These are phyloP conservation scores for Drosophila subobscura DNA, from an alignment of 1,140 invertebrate species.

Conservation along the genomic window DNA sequence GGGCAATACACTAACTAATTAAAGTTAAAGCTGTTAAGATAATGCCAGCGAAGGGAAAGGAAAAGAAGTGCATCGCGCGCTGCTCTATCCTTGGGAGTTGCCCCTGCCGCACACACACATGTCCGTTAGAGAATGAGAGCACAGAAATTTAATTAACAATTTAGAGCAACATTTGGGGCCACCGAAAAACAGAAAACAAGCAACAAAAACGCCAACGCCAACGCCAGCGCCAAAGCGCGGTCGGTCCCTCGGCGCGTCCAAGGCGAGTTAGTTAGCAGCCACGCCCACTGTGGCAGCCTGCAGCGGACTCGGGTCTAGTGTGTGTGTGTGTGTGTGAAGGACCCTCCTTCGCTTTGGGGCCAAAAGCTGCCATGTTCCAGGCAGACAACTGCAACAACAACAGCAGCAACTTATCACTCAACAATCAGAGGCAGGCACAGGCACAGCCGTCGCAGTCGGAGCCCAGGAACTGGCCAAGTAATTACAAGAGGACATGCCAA, in stretches of 20 bases:
- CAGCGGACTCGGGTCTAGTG: not conserved
- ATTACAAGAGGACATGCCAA: slow-evolving; percentile 72
- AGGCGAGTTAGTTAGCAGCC: slow-evolving; percentile 10
- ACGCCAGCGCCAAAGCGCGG: not conserved
- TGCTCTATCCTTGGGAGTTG: slow-evolving; percentile 10
- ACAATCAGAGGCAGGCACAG: slow-evolving; percentile 53
- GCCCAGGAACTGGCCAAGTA: slow-evolving; percentile 46
- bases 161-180: slow-evolving; percentile 60
- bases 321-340: slow-evolving; percentile 7
- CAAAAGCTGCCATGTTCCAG: slow-evolving; percentile 41
- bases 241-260: slow-evolving; percentile 1
- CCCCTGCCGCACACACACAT: slow-evolving; percentile 27
- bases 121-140: slow-evolving; percentile 49
- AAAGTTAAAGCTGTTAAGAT: not conserved
- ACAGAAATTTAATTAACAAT: slow-evolving; percentile 76
- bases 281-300: too few species aligned
- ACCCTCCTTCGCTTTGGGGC: slow-evolving; percentile 11
- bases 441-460: not conserved
- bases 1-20: not conserved
- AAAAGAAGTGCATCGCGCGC: not conserved
- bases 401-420: slow-evolving; percentile 68
- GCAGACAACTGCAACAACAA: slow-evolving; percentile 47
- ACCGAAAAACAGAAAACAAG: slow-evolving; percentile 26
- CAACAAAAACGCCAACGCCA: slow-evolving; percentile 5
- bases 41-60: too few species aligned